phyloP scores from a whole-genome alignment of 1,140 invertebrate species.

The Drosophila bocqueti region DNA sequence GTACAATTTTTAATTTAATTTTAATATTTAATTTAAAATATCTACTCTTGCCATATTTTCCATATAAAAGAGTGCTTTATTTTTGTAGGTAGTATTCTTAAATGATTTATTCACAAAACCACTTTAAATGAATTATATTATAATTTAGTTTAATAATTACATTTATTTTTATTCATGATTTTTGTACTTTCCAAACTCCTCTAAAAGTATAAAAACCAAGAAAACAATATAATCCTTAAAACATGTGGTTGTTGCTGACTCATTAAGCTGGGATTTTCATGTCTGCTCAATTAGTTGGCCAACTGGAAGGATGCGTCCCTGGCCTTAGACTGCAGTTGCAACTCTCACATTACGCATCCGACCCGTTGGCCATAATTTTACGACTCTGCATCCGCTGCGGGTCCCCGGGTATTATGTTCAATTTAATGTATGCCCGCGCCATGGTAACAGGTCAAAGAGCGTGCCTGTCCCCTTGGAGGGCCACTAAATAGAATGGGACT shows the following conservation, averaged over 20 bases:
- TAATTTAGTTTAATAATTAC: too few species aligned
- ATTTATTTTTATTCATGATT: neutral
- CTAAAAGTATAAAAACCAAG: neutral
- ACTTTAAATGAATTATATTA: too few species aligned
- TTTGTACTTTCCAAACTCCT: neutral
- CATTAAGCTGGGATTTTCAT: neutral
- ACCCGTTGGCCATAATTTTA: conserved; percentile 7
- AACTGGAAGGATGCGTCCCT: neutral
- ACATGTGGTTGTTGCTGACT: neutral
- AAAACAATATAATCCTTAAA: neutral
- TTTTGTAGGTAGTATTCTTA: too few species aligned
- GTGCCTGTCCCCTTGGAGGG: neutral
- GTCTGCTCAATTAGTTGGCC: neutral
- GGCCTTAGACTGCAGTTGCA: conserved; percentile 6
- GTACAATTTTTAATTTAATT: too few species aligned
- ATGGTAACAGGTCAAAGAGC: conserved; percentile 8
- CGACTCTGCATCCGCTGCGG: conserved; percentile 1
- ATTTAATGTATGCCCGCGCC: conserved; percentile 1
- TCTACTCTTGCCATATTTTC: too few species aligned
- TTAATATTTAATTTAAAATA: too few species aligned
- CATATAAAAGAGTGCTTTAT: too few species aligned
- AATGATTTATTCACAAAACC: too few species aligned
- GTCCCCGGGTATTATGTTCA: conserved; percentile 3
- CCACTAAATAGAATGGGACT: neutral
- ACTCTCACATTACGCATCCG: conserved; percentile 1